Base-by-base conservation (phyloP, 2,888 invertebrate species). In the Drosophila putrida region DNA sequence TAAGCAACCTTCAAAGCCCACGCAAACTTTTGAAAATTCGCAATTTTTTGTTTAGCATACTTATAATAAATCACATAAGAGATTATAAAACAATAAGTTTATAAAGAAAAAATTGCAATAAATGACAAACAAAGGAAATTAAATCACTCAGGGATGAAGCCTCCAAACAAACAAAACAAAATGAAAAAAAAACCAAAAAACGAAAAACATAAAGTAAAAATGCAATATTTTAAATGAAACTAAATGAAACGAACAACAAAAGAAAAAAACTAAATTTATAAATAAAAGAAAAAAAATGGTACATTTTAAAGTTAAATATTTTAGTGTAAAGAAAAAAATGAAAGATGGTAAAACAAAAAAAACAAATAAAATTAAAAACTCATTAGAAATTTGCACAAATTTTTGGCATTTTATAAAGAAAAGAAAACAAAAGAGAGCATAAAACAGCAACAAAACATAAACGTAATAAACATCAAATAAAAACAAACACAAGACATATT, bases 141-240 rank as follows among this genome's bases (percentile, higher is more conserved):
- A 90, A 90, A 89, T 90, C 91, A 91, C 91, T 91, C 91, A 91
- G 91, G 91, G 91, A 91, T 91, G 89, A 90, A 92, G 91, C 92
- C 91, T 91, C 92, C 90, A 91, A 92, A 91, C 89, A 83, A 88
- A 82, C 55, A 82, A 86, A 78, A 80, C 66, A 82, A 78, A 70
- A 82, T 72, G 59, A 55, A 69, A 71, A 61, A 65, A 73, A 63
- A 70, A 63, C 55, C 15, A 15, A 47, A 47, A 31, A 47, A 15
- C 6, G 10, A 66, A 70, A 73, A 73, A 81, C 28, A 68, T 66
- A 61, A 78, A 74, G 73, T 58, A 64, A 75, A 89, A 89, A 82
- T 76, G 82, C 82, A 85, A 85, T 85, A 82, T 85, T 89, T 89
- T 90, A 89, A 84, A 79, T 64, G 53, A 76, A 86, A 72, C 50